Percentiles rank a stretch among this genome's conserved stretches.
Conservation (phyloP, 2,797 vertebrate species). For the Kryptolebias ocellatus region DNA sequence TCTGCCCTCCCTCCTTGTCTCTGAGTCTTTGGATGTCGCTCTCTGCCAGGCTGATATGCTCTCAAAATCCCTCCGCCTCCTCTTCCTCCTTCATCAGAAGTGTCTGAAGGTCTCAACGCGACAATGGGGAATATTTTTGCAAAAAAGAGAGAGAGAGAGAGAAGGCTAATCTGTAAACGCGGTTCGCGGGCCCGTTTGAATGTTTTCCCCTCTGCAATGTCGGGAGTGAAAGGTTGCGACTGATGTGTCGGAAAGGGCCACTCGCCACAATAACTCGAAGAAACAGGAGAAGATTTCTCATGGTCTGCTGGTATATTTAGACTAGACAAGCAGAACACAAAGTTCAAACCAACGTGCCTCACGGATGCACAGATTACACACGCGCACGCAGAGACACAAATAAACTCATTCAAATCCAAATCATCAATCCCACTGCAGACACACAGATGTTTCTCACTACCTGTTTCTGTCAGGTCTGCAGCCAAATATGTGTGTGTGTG, state of each 20-base stretch:
- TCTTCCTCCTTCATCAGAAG: slow-evolving; percentile 43
- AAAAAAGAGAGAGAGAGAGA: slow-evolving; percentile 1
- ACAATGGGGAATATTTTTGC: slow-evolving; percentile 22
- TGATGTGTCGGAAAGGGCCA: slow-evolving; percentile 55
- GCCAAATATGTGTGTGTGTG: slow-evolving; percentile 33
- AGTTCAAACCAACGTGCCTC: slow-evolving; percentile 60
- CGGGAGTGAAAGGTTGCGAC: slow-evolving; percentile 36
- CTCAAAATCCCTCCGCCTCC: slow-evolving; percentile 42
- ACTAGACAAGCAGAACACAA: slow-evolving; percentile 54
- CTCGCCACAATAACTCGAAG: slow-evolving; percentile 45
- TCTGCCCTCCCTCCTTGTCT: slow-evolving; percentile 64
- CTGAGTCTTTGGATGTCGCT: slow-evolving; percentile 33
- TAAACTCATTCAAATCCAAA: slow-evolving; percentile 42
- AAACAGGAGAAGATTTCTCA: slow-evolving; percentile 65
- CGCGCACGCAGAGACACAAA: slow-evolving; percentile 38
- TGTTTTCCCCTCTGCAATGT: slow-evolving; percentile 40
- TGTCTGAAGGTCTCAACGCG: slow-evolving; percentile 56
- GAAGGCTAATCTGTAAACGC: slow-evolving; percentile 44
- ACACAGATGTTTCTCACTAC: slow-evolving; percentile 70
- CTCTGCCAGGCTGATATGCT: slow-evolving; percentile 33
- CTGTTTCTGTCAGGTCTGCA: slow-evolving; percentile 63
- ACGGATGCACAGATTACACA: slow-evolving; percentile 44
- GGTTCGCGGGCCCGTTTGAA: slow-evolving; percentile 46
- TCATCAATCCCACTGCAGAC: slow-evolving; percentile 41
- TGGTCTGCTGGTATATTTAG: slow-evolving; percentile 69